Evolutionary conservation across 2,888 invertebrate species (phyloP).

Genomic region (Xylota sylvarum): DNA sequence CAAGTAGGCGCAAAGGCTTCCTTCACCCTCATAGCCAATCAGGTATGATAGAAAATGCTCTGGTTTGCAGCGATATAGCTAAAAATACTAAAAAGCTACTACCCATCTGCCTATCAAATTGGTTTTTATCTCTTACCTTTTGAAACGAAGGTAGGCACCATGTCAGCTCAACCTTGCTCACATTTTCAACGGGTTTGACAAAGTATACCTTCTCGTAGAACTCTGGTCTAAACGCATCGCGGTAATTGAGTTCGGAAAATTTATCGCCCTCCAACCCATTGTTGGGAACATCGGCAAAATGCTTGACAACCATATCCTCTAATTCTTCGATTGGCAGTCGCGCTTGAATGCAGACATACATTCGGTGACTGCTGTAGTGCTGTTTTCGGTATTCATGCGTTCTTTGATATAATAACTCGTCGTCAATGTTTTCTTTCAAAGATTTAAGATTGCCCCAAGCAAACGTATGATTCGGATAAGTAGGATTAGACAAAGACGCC

Average conservation of each 20-base stretch:
- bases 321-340: slow-evolving; percentile 83
- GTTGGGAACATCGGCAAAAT: slow-evolving; percentile 89
- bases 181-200: slow-evolving; percentile 91
- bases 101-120: not conserved
- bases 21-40: slow-evolving; percentile 94
- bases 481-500: slow-evolving; percentile 88
- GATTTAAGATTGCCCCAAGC: slow-evolving; percentile 94
- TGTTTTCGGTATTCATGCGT: slow-evolving; percentile 91
- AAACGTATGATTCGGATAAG: slow-evolving; percentile 91
- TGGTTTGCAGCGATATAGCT: slow-evolving; percentile 84
- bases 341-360: slow-evolving; percentile 94
- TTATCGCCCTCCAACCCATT: slow-evolving; percentile 88
- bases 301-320: slow-evolving; percentile 84
- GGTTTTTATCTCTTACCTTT: slow-evolving; percentile 68
- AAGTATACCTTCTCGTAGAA: slow-evolving; percentile 86
- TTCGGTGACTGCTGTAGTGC: slow-evolving; percentile 94
- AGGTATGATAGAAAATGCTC: slow-evolving; percentile 91
- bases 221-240: slow-evolving; percentile 81
- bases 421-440: slow-evolving; percentile 88
- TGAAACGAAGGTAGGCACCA: slow-evolving; percentile 83
- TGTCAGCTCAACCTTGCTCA: slow-evolving; percentile 87
- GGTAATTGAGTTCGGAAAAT: slow-evolving; percentile 85
- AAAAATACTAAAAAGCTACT: slow-evolving; percentile 25
- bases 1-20: slow-evolving; percentile 92
- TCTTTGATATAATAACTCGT: slow-evolving; percentile 88